phyloP scores from a whole-genome alignment of 1,140 invertebrate genomes.

The Aphelinus atriplicis region DNA sequence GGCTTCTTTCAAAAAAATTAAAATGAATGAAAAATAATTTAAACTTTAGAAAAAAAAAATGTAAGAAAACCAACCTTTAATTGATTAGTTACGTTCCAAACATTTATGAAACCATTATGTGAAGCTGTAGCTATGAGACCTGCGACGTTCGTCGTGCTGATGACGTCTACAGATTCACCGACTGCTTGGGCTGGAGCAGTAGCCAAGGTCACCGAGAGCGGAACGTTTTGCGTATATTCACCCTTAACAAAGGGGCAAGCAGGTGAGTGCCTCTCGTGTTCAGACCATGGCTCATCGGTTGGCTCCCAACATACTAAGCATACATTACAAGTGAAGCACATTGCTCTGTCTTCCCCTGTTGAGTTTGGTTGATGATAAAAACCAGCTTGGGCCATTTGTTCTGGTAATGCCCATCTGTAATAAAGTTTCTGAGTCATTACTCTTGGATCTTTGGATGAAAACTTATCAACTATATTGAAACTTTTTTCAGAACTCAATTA shows the following conservation, averaged over 20 bases:
- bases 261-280: slow-evolving; percentile 93
- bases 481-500: too few relatives aligned
- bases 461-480: too few relatives aligned
- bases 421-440: not conserved
- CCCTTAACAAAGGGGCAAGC: slow-evolving; percentile 92
- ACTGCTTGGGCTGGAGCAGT: slow-evolving; percentile 80
- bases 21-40: slow-evolving; percentile 18
- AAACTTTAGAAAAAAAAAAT: not conserved
- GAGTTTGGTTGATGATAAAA: slow-evolving; percentile 94
- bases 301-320: slow-evolving; percentile 96
- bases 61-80: slow-evolving; percentile 63
- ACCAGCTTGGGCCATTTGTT: slow-evolving; percentile 95
- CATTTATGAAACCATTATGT: slow-evolving; percentile 68
- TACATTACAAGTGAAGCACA: slow-evolving; percentile 95
- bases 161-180: slow-evolving; percentile 73
- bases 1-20: not conserved
- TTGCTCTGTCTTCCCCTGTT: slow-evolving; percentile 88
- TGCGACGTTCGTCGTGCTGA: slow-evolving; percentile 75
- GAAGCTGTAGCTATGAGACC: slow-evolving; percentile 72
- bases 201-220: slow-evolving; percentile 88
- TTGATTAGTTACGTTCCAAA: slow-evolving; percentile 81
- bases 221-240: slow-evolving; percentile 95
- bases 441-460: too few relatives aligned
- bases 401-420: slow-evolving; percentile 89
- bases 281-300: slow-evolving; percentile 95